Evolutionary conservation across 2,797 vertebrate genomes (phyloP).

Genomic region (Betta splendens): DNA sequence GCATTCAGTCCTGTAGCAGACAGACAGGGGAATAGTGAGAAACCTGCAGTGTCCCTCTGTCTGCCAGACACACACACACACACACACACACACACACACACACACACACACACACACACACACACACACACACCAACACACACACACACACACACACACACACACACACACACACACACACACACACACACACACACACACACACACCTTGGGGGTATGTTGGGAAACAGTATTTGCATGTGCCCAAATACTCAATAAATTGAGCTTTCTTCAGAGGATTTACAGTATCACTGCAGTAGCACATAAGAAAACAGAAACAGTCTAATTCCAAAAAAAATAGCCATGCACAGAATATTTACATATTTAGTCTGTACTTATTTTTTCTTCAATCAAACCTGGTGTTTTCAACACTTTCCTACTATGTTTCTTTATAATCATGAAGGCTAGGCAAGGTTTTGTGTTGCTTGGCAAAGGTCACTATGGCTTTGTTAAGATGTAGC

Average conservation of each 20-base stretch:
- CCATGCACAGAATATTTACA: neutral
- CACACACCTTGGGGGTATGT: slow-evolving; percentile 14
- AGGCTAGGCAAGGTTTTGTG: too few species aligned
- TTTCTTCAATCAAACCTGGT: neutral
- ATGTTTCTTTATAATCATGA: too few species aligned
- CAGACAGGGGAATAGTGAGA: slow-evolving; percentile 44
- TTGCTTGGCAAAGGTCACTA: too few species aligned
- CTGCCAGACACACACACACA: slow-evolving; percentile 11
- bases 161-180: slow-evolving; percentile 7
- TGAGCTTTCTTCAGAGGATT: slow-evolving; percentile 38
- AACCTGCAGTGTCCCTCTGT: slow-evolving; percentile 11
- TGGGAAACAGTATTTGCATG: slow-evolving; percentile 9
- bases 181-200: slow-evolving; percentile 17
- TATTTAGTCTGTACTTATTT: too few species aligned
- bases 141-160: slow-evolving; percentile 12
- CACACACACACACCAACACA: slow-evolving; percentile 14
- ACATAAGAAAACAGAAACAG: slow-evolving; percentile 29
- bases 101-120: slow-evolving; percentile 12
- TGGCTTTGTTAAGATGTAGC: too few species aligned
- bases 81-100: slow-evolving; percentile 12
- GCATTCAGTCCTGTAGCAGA: slow-evolving; percentile 55
- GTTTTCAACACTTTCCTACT: neutral
- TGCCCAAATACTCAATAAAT: slow-evolving; percentile 44
- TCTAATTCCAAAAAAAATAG: slow-evolving; percentile 20
- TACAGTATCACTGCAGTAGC: neutral